phyloP scores from a whole-genome alignment of 2,113 vertebrate species.

The Caloenas nicobarica region DNA sequence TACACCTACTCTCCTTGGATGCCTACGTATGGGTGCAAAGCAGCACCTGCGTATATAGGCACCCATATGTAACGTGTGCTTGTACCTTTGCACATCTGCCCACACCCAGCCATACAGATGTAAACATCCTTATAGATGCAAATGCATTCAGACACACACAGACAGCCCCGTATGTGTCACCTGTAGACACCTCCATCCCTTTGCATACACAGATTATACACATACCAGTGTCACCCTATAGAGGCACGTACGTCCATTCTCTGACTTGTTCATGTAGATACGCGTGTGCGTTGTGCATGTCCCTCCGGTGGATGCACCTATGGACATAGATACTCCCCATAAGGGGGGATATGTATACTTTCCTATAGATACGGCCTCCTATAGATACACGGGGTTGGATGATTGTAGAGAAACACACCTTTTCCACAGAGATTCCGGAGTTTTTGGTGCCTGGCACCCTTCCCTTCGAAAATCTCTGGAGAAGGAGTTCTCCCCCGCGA shows the following conservation, averaged over 20 bases:
- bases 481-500: rapidly evolving
- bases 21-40: background rate
- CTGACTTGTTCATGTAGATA: background rate
- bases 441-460: background rate
- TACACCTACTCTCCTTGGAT: background rate
- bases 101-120: no score
- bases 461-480: background rate
- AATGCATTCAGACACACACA: background rate
- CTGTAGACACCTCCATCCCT: background rate
- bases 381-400: rapidly evolving
- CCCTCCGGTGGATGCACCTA: background rate
- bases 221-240: rapidly evolving
- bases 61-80: background rate
- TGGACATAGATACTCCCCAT: rapidly evolving
- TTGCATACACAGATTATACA: background rate
- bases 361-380: background rate
- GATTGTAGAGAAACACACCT: rapidly evolving
- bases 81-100: background rate
- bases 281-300: rapidly evolving
- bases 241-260: background rate
- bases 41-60: background rate
- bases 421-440: background rate
- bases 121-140: background rate
- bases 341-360: no score
- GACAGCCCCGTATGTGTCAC: background rate